These are phyloP conservation scores for Lasius platythorax DNA, from an alignment of 2,888 invertebrate genomes.

Conservation along the genomic window DNA sequence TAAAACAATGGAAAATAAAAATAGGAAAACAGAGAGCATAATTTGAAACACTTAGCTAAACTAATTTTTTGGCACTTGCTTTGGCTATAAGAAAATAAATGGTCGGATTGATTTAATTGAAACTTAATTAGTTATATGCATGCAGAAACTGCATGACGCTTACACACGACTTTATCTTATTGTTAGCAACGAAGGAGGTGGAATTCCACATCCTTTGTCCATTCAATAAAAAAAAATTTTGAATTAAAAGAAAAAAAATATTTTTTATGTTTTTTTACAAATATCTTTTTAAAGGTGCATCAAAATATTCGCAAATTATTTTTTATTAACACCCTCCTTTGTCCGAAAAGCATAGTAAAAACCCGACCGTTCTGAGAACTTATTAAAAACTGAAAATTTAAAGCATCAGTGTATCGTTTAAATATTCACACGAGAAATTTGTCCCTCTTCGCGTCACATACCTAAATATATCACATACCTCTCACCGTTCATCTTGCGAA, in stretches of 20 bases:
- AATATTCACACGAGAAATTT: conserved; percentile 12
- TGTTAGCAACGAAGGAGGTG: neutral
- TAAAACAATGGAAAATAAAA: neutral
- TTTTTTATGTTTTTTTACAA: neutral
- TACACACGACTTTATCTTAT: neutral
- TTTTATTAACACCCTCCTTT: neutral
- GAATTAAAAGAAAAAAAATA: neutral
- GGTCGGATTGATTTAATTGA: neutral
- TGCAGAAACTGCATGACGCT: neutral
- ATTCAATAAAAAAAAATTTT: neutral
- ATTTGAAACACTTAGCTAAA: neutral
- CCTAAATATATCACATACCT: conserved; percentile 15
- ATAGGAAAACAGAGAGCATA: conserved; percentile 15
- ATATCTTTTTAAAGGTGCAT: neutral
- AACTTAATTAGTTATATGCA: neutral
- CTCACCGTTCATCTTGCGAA: neutral
- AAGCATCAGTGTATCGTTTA: conserved; percentile 5
- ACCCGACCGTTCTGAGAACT: neutral
- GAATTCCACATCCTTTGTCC: neutral
- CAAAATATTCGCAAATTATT: conserved; percentile 5
- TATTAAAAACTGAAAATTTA: neutral
- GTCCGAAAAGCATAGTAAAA: neutral
- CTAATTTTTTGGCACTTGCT: conserved; percentile 34
- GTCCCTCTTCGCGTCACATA: neutral
- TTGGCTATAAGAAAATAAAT: conserved; percentile 16